These are phyloP conservation scores for Pachyseris speciosa DNA, from an alignment of 64 coral and sea anemone species.

Conservation along the genomic window DNA sequence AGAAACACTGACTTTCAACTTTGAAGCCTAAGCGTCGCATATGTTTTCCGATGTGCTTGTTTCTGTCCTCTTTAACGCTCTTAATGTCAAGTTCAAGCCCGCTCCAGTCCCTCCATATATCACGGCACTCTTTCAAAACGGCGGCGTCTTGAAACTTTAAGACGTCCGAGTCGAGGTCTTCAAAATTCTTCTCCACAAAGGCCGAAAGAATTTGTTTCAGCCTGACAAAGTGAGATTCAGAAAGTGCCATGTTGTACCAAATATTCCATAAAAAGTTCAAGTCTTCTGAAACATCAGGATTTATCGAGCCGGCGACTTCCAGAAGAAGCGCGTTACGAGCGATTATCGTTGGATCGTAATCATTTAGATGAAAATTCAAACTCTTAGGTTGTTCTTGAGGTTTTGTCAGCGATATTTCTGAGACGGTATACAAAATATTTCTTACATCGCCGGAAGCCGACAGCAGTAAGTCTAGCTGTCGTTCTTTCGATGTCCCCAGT, in stretches of 20 bases:
- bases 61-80: conserved; percentile 50
- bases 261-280: conserved; percentile 78
- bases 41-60: background rate
- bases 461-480: conserved; percentile 53
- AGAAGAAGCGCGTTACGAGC: conserved; percentile 62
- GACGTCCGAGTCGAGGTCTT: background rate
- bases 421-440: conserved; percentile 60
- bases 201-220: conserved; percentile 2
- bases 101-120: conserved; percentile 68
- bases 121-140: conserved; percentile 40
- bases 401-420: conserved; percentile 48
- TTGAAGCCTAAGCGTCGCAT: too few species aligned
- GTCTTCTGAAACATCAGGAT: conserved; percentile 32
- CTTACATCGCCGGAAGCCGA: conserved; percentile 65
- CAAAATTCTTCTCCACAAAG: background rate
- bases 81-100: conserved; percentile 25
- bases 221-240: conserved; percentile 24
- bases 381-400: background rate
- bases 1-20: background rate
- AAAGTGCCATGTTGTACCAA: conserved; percentile 72
- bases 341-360: conserved; percentile 62
- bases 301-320: conserved; percentile 31
- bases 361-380: conserved; percentile 66
- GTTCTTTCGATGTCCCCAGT: conserved; percentile 31
- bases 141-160: conserved; percentile 25